Evolutionary conservation across 2,113 vertebrate species (phyloP), one percentile per base, ranked within the genome.

Genomic region (Lepidothrix coronata): DNA sequence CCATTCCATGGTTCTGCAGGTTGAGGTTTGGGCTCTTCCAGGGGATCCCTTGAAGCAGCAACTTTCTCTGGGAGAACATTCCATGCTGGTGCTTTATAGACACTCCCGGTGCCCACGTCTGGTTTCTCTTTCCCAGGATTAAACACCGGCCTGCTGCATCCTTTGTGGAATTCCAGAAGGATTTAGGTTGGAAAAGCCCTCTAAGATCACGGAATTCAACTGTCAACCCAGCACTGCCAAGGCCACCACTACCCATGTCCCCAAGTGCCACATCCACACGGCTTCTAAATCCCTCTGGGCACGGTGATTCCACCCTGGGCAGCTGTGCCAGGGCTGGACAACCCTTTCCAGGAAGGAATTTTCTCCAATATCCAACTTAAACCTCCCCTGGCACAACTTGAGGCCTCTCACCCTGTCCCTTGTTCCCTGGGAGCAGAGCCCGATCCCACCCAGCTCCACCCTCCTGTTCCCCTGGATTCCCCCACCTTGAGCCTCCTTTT

Each of bases 251-350:
- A n/a, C 14, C 18, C 35, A 20, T 4, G 1, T 57, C 35, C 18
- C 23, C 14, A 37, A 43, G 31, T 46, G 22, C 11, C 49, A 43
- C 31, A 24, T 33, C 49, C 49, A 20, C 11, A 24, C 0, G 7
- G 35, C 8, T 3, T 1, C 8, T 24, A 20, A 57, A 63, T 57
- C 62, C 31, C 27, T 12, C 6, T 0, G 0, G 33, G 65, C 5
- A 37, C 1, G 19, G 27, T 2, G 35, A 51, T 28, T 78, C 5
- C 19, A 78, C 19, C 22, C 10, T 13, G 31, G 9, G 48, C 46
- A 76, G 31, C 21, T 49, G 48, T 24, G 48, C 48, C 48, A 49
- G 48, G 23, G 49, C 31, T 33, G 58, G 33, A 14, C 27, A 11
- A 44, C 49, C 11, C 22, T 58, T 12, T 30, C 43, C 33, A 37